These are phyloP conservation scores for Lysandra bellargus DNA, from an alignment of 2,888 invertebrate species.

Conservation along the genomic window DNA sequence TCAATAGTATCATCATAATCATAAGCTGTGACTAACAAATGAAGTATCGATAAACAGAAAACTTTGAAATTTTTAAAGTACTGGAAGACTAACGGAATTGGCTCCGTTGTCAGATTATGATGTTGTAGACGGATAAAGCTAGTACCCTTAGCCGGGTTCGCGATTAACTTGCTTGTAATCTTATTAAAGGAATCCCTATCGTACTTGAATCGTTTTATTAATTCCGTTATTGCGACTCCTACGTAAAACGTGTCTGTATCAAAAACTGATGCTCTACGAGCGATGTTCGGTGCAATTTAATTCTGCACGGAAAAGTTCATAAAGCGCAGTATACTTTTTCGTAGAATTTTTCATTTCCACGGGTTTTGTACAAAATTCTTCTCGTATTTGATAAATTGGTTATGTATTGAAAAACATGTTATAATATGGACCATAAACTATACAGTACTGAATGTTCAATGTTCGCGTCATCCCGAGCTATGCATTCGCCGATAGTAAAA, in stretches of 20 bases:
- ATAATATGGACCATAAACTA: no score
- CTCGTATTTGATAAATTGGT: background rate
- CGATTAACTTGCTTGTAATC: slow-evolving; percentile 29
- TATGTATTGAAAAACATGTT: background rate
- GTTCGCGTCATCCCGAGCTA: background rate
- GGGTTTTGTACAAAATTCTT: background rate
- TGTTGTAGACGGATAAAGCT: slow-evolving; percentile 29
- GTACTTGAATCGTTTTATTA: slow-evolving; percentile 28
- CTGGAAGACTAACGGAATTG: background rate
- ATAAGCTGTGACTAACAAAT: background rate
- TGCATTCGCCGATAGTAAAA: background rate
- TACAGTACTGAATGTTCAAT: background rate
- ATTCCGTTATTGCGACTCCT: background rate
- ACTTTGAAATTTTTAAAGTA: background rate
- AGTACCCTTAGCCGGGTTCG: slow-evolving; percentile 28
- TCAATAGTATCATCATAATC: background rate
- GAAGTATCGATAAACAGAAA: background rate
- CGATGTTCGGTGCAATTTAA: background rate
- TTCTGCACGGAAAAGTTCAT: background rate
- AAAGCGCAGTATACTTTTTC: slow-evolving; percentile 1
- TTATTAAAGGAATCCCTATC: slow-evolving; percentile 28
- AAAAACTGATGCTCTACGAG: slow-evolving; percentile 4
- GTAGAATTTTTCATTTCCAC: slow-evolving; percentile 12
- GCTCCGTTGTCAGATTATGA: slow-evolving; percentile 20
- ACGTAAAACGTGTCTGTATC: background rate